Evolutionary conservation across 2,888 invertebrate genomes (phyloP).

Genomic region (Lucinisca nassula): DNA sequence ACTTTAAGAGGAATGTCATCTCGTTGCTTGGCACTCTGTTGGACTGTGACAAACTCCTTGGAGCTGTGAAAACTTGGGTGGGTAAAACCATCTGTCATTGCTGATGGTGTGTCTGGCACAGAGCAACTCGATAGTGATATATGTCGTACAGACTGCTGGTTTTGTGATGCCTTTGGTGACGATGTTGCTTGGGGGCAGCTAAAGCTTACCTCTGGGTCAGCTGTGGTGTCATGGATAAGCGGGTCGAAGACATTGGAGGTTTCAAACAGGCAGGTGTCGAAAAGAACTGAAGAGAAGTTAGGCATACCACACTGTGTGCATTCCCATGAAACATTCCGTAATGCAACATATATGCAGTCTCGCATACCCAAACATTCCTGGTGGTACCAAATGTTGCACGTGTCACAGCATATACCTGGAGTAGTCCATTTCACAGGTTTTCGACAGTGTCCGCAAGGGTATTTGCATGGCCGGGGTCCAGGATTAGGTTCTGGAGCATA

Average conservation of each 20-base stretch:
- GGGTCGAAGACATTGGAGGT: neutral
- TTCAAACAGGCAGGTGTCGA: neutral
- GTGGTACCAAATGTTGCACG: neutral
- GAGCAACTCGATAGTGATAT: neutral
- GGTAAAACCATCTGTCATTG: neutral
- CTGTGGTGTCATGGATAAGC: neutral
- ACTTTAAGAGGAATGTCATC: neutral
- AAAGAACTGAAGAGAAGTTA: neutral
- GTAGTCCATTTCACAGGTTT: constrained; percentile 24
- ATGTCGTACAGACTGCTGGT: neutral
- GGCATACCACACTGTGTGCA: neutral
- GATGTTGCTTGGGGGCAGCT: neutral
- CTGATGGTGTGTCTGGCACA: neutral
- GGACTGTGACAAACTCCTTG: neutral
- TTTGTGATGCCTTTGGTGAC: neutral
- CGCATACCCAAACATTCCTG: constrained; percentile 1
- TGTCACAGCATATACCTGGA: neutral
- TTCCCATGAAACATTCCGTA: neutral
- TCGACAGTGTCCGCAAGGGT: constrained; percentile 17
- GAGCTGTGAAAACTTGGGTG: neutral
- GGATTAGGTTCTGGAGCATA: constrained; percentile 41
- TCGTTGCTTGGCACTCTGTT: neutral
- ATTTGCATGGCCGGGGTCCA: constrained; percentile 20
- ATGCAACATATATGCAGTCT: neutral
- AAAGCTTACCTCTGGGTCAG: neutral